These are phyloP conservation scores for Tetrax tetrax DNA, from an alignment of 2,113 vertebrate species.

Conservation along the genomic window DNA sequence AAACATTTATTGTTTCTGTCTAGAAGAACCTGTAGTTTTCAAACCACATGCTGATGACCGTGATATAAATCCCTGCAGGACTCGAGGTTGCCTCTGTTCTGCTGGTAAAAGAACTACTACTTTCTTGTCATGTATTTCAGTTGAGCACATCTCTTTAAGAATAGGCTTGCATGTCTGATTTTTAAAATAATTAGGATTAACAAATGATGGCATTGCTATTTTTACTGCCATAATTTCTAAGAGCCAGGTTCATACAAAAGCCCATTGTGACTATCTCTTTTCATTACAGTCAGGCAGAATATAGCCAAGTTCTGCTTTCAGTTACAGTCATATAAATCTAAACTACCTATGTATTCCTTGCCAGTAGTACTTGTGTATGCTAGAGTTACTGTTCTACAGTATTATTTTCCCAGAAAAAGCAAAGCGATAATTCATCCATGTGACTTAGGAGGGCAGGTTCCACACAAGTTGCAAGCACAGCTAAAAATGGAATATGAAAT, in stretches of 20 bases:
- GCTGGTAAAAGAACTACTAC: background rate
- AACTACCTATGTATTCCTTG: slow-evolving; percentile 39
- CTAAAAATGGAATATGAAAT: slow-evolving; percentile 40
- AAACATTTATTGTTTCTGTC: background rate
- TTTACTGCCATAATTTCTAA: slow-evolving; percentile 38
- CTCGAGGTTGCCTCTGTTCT: background rate
- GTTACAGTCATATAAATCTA: slow-evolving; percentile 58
- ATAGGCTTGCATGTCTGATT: background rate
- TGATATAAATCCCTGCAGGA: background rate
- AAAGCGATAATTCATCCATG: slow-evolving; percentile 21
- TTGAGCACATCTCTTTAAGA: background rate
- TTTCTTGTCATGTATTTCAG: background rate
- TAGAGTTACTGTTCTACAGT: background rate
- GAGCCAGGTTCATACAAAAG: slow-evolving; percentile 40
- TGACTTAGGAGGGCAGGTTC: background rate
- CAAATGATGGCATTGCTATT: slow-evolving; percentile 44
- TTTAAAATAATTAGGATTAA: slow-evolving; percentile 31
- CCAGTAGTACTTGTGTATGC: slow-evolving; percentile 20
- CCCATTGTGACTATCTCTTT: slow-evolving; percentile 61
- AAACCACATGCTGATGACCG: background rate
- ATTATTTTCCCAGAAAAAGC: slow-evolving; percentile 49
- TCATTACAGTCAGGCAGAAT: slow-evolving; percentile 41
- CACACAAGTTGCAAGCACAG: slow-evolving; percentile 29
- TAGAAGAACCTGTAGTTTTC: background rate
- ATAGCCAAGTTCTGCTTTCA: slow-evolving; percentile 53